A percentile compares a stretch with the other conserved stretches of the same genome.
Conservation (phyloP, 1,140 invertebrate species). For the Lucilia cuprina region DNA sequence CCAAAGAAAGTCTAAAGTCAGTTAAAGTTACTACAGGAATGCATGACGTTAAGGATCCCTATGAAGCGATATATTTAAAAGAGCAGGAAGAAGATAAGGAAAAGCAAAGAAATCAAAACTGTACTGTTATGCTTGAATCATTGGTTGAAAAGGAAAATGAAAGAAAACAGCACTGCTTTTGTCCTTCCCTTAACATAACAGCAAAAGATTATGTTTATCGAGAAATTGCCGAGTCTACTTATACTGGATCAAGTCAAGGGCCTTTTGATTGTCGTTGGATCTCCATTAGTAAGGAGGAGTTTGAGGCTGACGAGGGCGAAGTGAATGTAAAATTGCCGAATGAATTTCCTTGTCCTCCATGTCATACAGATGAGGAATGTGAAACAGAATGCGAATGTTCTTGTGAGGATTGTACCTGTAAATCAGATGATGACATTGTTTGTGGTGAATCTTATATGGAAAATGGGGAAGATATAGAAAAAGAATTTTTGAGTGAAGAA, state of each 20-base stretch:
- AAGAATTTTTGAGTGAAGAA: neutral
- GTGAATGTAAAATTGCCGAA: conserved; percentile 15
- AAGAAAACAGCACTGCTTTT: neutral
- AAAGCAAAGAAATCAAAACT: neutral
- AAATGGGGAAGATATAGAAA: neutral
- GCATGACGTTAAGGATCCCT: neutral
- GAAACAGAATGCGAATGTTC: conserved; percentile 35
- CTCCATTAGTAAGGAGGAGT: conserved; percentile 37
- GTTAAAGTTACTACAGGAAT: conserved; percentile 17
- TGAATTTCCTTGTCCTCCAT: conserved; percentile 23
- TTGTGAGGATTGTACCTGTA: conserved; percentile 35
- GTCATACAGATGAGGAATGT: conserved; percentile 31
- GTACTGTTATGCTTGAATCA: neutral
- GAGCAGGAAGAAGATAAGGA: neutral
- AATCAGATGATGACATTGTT: neutral
- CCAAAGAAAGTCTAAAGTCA: conserved; percentile 16
- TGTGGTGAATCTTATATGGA: neutral
- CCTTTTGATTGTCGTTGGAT: conserved; percentile 53
- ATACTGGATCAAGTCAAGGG: conserved; percentile 53
- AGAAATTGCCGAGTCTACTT: conserved; percentile 42
- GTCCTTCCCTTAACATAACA: conserved; percentile 33
- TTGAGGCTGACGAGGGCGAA: conserved; percentile 35
- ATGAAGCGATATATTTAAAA: neutral
- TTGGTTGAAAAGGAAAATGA: too few relatives aligned
- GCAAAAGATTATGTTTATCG: conserved; percentile 37